Evolutionary conservation across 2,113 vertebrate genomes (phyloP), one percentile per base, ranked within the genome.

Genomic region (Macheiramphus alcinus): DNA sequence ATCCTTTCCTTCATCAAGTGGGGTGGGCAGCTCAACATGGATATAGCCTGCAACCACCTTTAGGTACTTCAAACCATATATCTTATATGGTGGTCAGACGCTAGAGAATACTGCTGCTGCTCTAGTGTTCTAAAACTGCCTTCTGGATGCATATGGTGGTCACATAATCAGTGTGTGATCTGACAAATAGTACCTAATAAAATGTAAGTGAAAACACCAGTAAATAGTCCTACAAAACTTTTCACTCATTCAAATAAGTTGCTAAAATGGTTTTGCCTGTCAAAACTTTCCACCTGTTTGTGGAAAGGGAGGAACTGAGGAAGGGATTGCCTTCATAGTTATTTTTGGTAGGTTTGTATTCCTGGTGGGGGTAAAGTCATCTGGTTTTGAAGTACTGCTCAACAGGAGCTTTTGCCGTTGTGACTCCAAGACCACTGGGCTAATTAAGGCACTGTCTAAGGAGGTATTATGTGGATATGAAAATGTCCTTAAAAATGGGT

Each of bases 11-110:
- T 89, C 99, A 99, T 97, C 98, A 99, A 59, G 97, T 99, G 17
- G 99, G 99, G 48, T 99, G 99, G 99, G 99, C 99, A 93, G 96
- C 98, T 96, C 98, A 99, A 25, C 98, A 98, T 12, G 98, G 98
- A 83, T 99, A 98, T 82, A 98, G 96, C 72, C 98, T 99, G 74
- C 98, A 98, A 63, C 99, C 99, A 43, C 99, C 99, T 63, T 90
- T 78, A 98, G 99, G 99, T 99, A 97, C 80, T 66, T 81, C 93
- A 25, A 58, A 76, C 31, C 13, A 10, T 48, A 1, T 18, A 1
- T 53, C n/a, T 78, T 45, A 2, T 23, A 6, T 62, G 31, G 12
- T 50, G 29, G 22, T 56, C 56, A 68, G 42, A 83, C 80, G 36
- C 31, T 27, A 18, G 55, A 42, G 68, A 80, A 16, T n/a, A 23